Evolutionary conservation across 1,140 invertebrate species (phyloP).

Genomic region (Pachypsylla venusta): DNA sequence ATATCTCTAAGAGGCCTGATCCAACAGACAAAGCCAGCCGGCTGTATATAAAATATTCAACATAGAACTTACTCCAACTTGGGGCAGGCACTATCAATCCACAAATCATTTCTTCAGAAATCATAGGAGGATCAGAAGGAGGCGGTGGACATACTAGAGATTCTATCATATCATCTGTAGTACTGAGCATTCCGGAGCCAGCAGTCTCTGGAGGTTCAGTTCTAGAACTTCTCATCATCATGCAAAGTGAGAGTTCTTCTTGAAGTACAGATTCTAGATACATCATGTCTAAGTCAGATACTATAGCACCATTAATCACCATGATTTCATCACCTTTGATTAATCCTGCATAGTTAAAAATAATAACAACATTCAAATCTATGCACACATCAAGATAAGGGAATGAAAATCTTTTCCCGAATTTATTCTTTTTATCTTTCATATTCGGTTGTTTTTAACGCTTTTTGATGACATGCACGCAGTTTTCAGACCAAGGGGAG

Average conservation of each 20-base stretch:
- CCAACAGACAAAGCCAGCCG: no score
- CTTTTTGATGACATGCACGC: no score
- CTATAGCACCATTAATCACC: conserved; percentile 95
- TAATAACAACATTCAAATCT: no score
- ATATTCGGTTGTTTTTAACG: no score
- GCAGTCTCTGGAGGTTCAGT: conserved; percentile 69
- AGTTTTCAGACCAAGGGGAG: no score
- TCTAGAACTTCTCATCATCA: conserved; percentile 94
- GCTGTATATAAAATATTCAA: no score
- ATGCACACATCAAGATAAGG: no score
- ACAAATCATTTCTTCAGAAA: conserved; percentile 90
- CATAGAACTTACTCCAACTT: conserved; percentile 60
- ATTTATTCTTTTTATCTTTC: no score
- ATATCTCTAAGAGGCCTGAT: no score
- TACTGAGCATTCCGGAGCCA: conserved; percentile 31
- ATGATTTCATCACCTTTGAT: conserved; percentile 96
- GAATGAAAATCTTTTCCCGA: no score
- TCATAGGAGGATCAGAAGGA: conserved; percentile 76
- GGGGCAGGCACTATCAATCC: conserved; percentile 90
- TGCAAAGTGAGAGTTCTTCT: conserved; percentile 86
- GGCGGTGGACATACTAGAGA: conserved; percentile 90
- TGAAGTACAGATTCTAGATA: conserved; percentile 90
- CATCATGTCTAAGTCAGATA: conserved; percentile 98
- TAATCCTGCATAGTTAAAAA: conserved; percentile 52
- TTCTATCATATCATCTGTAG: conserved; percentile 86